phyloP scores from a whole-genome alignment of 2,797 vertebrate species.

The Coranthus polyacanthus region DNA sequence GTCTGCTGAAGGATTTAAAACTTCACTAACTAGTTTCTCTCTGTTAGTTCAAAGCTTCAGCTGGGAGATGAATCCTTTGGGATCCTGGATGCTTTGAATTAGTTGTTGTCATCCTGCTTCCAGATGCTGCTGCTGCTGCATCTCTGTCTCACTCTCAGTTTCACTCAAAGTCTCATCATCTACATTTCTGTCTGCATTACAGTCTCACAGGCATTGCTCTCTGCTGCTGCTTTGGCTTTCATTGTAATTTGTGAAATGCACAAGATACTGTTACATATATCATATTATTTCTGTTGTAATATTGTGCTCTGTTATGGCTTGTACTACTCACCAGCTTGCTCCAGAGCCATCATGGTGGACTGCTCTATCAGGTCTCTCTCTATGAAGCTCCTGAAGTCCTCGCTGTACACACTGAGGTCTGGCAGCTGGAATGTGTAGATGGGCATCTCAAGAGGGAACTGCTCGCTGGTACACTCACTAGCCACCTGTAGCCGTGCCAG shows the following conservation, averaged over 20 bases:
- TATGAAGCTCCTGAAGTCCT: constrained; percentile 97
- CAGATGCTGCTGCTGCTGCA: constrained; percentile 53
- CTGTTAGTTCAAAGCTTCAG: constrained; percentile 56
- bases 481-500: constrained; percentile 96
- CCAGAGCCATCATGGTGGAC: constrained; percentile 97
- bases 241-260: constrained; percentile 8
- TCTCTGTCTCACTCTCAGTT: constrained; percentile 27
- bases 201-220: constrained; percentile 24
- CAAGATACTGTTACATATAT: constrained; percentile 18
- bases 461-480: constrained; percentile 93
- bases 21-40: constrained; percentile 58
- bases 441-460: constrained; percentile 98
- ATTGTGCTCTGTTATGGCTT: neutral
- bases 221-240: constrained; percentile 17
- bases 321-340: constrained; percentile 91
- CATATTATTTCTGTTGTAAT: neutral
- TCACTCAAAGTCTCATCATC: constrained; percentile 24
- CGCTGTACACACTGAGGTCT: constrained; percentile 98
- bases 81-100: constrained; percentile 62
- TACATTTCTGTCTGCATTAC: constrained; percentile 36
- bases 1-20: constrained; percentile 47
- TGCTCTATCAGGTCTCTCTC: constrained; percentile 98
- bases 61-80: constrained; percentile 57
- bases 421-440: constrained; percentile 99
- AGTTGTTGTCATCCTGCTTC: constrained; percentile 60